phyloP scores from a whole-genome alignment of 2,113 vertebrate species.

The Edolisoma coerulescens region DNA sequence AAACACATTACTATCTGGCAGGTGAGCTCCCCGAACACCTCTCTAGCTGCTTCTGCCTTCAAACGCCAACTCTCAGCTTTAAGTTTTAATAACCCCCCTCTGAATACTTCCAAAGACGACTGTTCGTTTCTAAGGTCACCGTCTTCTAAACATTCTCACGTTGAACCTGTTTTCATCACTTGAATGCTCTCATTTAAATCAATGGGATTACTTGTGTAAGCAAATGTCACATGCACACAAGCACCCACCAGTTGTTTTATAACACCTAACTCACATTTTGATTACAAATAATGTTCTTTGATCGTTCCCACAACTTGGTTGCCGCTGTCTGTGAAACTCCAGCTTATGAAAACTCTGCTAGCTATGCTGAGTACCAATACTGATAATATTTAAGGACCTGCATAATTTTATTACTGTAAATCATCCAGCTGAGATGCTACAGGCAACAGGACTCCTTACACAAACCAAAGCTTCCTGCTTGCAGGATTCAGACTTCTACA shows the following conservation, averaged over 20 bases:
- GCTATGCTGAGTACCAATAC: not conserved
- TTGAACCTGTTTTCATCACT: constrained; percentile 33
- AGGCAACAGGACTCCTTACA: not conserved
- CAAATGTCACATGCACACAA: constrained; percentile 5
- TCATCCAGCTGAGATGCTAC: not conserved
- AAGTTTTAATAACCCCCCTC: constrained; percentile 17
- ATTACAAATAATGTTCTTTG: constrained; percentile 39
- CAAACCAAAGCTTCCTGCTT: not conserved
- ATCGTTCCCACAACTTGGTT: not conserved
- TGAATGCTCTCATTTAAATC: constrained; percentile 39
- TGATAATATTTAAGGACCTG: not conserved
- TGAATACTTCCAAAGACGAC: not conserved
- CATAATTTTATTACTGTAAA: not conserved
- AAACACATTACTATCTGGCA: not conserved
- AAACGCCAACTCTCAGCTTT: not conserved
- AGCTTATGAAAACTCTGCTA: not conserved
- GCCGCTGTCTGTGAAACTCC: not conserved
- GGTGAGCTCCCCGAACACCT: not conserved
- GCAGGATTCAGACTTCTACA: not conserved
- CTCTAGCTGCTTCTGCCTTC: not conserved
- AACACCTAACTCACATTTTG: constrained; percentile 27
- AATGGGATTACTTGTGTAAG: constrained; percentile 25
- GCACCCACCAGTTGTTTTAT: constrained; percentile 17
- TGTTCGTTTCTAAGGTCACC: constrained; percentile 14
- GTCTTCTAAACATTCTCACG: not conserved